A percentile compares a stretch with the other conserved stretches of the same genome.
Evolutionary conservation across 2,113 vertebrate genomes (phyloP).

Genomic region (Pelusios castaneus): DNA sequence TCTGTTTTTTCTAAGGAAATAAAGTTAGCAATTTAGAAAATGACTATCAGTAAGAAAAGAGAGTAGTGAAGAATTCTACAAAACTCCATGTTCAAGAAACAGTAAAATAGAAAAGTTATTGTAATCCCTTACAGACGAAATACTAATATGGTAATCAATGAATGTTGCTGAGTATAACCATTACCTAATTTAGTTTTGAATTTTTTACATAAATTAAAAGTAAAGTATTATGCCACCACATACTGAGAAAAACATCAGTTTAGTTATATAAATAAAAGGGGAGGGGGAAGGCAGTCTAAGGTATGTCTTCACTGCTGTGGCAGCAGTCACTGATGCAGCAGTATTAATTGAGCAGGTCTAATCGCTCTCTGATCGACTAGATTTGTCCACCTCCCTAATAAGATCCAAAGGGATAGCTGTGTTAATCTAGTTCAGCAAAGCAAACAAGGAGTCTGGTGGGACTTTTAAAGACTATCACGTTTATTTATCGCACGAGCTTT

Average conservation of each 20-base stretch:
- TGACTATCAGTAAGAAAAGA: background rate
- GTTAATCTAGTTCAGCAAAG: too few species aligned
- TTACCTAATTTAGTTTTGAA: rapidly evolving
- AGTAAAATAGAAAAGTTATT: background rate
- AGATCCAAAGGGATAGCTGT: too few species aligned
- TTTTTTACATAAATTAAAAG: background rate
- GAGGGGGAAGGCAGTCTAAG: rapidly evolving
- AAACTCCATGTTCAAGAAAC: background rate
- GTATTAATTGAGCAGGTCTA: too few species aligned
- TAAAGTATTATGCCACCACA: background rate
- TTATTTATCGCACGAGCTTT: too few species aligned
- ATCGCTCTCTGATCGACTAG: too few species aligned
- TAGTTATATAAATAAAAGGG: background rate
- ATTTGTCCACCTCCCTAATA: too few species aligned
- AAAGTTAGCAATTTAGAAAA: background rate
- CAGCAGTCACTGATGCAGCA: too few species aligned
- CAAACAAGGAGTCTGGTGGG: too few species aligned
- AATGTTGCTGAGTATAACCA: background rate
- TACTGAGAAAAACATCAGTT: background rate
- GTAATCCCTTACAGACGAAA: background rate
- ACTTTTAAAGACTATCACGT: too few species aligned
- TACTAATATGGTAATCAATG: background rate
- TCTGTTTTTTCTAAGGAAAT: background rate
- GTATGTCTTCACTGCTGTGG: too few species aligned
- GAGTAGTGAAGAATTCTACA: background rate